Evolutionary conservation across 2,113 vertebrate genomes (phyloP).

Genomic region (Gorsachius goisagi): DNA sequence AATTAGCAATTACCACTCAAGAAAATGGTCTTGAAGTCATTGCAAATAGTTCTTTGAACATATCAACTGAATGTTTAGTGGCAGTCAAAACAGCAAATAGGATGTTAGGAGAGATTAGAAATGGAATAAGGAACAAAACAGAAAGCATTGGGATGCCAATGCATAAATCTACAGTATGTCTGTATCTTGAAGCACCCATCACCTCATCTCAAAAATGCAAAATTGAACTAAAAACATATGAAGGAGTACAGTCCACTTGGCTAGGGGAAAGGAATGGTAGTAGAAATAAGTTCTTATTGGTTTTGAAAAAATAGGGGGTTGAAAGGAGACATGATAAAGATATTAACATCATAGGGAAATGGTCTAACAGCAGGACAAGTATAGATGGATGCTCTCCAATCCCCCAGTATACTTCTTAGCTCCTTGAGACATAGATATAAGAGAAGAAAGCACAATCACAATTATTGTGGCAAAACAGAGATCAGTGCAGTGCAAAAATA

Average conservation of each 20-base stretch:
- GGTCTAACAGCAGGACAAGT: not conserved
- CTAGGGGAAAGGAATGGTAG: not conserved
- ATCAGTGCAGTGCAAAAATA: not conserved
- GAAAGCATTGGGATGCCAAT: not conserved
- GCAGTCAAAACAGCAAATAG: conserved; percentile 28
- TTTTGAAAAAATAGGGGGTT: not conserved
- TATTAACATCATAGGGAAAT: not conserved
- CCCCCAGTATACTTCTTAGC: not conserved
- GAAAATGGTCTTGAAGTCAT: conserved; percentile 29
- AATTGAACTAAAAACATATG: not conserved
- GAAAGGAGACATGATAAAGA: not conserved
- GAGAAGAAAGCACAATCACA: not conserved
- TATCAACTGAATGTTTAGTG: not conserved
- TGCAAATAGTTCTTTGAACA: conserved; percentile 19
- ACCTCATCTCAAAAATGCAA: not conserved
- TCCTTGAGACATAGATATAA: not conserved
- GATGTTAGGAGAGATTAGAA: conserved; percentile 11
- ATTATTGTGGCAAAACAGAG: not conserved
- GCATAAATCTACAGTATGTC: not conserved
- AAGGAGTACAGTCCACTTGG: not conserved
- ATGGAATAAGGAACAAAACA: not conserved
- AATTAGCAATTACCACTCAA: conserved; percentile 54
- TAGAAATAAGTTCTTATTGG: not conserved
- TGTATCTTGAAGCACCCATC: not conserved
- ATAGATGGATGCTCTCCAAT: not conserved